Evolutionary conservation across 37 sponge, comb jelly and placozoan genomes (phyloP), one percentile per base, ranked within the genome.

Genomic region (Axinella damicornis): DNA sequence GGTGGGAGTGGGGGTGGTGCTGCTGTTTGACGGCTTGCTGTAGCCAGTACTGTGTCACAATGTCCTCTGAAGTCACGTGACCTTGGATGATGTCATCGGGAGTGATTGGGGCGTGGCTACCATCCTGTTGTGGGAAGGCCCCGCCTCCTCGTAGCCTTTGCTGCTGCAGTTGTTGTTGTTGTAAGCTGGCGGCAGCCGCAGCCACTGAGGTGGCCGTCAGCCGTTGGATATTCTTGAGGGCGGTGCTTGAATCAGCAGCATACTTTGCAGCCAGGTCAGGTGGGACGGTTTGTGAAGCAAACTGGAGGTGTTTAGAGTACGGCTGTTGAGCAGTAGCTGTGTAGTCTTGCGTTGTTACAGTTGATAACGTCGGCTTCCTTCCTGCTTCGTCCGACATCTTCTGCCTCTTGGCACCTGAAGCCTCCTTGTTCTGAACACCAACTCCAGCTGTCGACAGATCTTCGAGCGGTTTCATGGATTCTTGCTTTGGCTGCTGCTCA

Each of bases 171-270:
- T 46, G 46, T 46, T 46, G 46, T 9, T 46, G 46, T 46, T 46
- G 46, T 46, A 46, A 46, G 46, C 46, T 46, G 32, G 74, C 25
- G 28, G 54, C 52, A 11, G 74, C 21, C 0, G 52, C 30, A 40
- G 46, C 30, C 19, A 20, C 18, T 36, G 61, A 34, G 21, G 22
- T 59, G 57, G 57, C 24, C 18, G 59, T 60, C 61, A 53, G 58
- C 13, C 37, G 69, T 38, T 81, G 82, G 34, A 70, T 69, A 37
- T 81, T 81, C 67, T 66, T 81, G 57, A 81, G 36, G 2, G 60
- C 41, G 22, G 69, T 58, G 31, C 27, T 46, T 19, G 82, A 81
- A 34, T 81, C 82, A 32, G 82, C 60, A 1, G 60, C 71, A 57
- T 58, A 71, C 25, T 70, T 57, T 22, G n/a, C 53, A 18, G 73